Conservation (phyloP, 2,888 invertebrate species). For the Ypsolopha scabrella region DNA sequence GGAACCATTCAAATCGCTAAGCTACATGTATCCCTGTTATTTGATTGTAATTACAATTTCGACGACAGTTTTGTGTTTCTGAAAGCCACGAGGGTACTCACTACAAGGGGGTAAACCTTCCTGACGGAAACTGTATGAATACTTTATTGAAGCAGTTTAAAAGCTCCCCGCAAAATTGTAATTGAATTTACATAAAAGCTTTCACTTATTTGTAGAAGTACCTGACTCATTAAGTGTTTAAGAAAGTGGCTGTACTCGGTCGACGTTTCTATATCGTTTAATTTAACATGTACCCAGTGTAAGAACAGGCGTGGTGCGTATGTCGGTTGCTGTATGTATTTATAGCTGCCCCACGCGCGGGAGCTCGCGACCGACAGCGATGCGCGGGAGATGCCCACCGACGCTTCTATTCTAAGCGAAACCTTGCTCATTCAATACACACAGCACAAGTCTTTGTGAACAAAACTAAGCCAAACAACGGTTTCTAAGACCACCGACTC, state of each 20-base stretch:
- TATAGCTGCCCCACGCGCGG: constrained; percentile 64
- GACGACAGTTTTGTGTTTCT: neutral
- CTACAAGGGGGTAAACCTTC: neutral
- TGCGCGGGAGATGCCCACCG: constrained; percentile 52
- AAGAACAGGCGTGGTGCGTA: constrained; percentile 39
- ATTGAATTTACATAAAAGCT: neutral
- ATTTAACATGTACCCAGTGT: constrained; percentile 28
- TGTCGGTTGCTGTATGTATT: constrained; percentile 37
- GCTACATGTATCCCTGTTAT: neutral
- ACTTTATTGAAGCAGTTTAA: neutral
- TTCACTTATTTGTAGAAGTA: neutral
- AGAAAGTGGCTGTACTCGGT: neutral
- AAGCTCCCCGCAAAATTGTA: neutral
- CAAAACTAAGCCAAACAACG: too few species aligned
- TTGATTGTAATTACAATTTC: neutral
- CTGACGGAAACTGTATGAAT: neutral
- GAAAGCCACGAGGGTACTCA: neutral
- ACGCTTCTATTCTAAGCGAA: constrained; percentile 55
- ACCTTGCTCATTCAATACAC: constrained; percentile 38
- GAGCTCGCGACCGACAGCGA: constrained; percentile 18
- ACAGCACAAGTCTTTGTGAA: neutral
- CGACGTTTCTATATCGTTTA: neutral
- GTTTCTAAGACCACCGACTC: too few species aligned
- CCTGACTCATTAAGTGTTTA: neutral
- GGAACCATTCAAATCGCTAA: constrained; percentile 15